phyloP scores from a whole-genome alignment of 1,140 invertebrate genomes.

The Drosophila lacertosa region DNA sequence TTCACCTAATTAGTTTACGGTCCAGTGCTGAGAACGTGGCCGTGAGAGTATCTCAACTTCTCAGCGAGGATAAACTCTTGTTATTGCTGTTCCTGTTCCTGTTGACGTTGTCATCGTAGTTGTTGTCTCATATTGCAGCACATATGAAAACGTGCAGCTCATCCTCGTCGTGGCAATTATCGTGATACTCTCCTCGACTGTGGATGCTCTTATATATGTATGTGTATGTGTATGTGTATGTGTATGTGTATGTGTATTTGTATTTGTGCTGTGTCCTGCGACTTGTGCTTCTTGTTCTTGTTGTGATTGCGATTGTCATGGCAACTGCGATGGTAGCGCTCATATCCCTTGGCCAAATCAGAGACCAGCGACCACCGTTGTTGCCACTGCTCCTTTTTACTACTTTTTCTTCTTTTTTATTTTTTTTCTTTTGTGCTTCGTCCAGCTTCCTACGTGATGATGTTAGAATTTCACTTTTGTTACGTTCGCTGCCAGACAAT shows the following conservation, averaged over 20 bases:
- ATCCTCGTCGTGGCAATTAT: constrained; percentile 58
- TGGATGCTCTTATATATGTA: constrained; percentile 10
- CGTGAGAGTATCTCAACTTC: constrained; percentile 7
- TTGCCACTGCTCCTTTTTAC: constrained; percentile 10
- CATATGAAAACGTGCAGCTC: constrained; percentile 25
- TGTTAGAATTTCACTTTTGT: constrained; percentile 69
- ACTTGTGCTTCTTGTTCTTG: constrained; percentile 37
- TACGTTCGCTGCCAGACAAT: constrained; percentile 57
- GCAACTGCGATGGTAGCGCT: constrained; percentile 62
- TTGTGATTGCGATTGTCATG: constrained; percentile 72
- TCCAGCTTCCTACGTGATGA: constrained; percentile 52
- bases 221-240: too few species aligned
- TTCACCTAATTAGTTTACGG: neutral
- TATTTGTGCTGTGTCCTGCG: constrained; percentile 28
- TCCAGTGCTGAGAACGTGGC: neutral
- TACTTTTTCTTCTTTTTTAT: constrained; percentile 10
- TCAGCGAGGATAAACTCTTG: neutral
- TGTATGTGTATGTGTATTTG: too few species aligned
- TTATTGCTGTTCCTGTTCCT: neutral
- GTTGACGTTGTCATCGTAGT: neutral
- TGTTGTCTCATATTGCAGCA: constrained; percentile 35
- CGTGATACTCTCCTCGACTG: constrained; percentile 38
- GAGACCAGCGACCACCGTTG: constrained; percentile 26
- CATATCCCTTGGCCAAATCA: constrained; percentile 58
- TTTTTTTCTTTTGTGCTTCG: constrained; percentile 19